A percentile compares a stretch with the other conserved stretches of the same genome.
Evolutionary conservation across 1,140 invertebrate genomes (phyloP).

Genomic region (Diuraphis noxia): DNA sequence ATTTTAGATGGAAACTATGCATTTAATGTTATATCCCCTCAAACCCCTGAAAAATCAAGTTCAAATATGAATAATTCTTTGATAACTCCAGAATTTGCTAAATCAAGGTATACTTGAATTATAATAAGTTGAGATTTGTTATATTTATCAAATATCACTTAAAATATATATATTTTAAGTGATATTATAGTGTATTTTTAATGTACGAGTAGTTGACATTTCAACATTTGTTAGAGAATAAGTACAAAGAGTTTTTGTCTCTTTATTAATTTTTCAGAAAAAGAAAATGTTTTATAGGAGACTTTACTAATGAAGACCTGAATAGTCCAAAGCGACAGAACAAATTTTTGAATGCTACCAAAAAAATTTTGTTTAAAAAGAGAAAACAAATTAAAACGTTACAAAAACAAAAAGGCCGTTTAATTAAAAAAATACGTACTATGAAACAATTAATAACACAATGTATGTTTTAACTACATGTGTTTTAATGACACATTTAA

Average conservation of each 20-base stretch:
- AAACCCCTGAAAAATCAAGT: too few relatives aligned
- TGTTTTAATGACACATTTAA: not conserved
- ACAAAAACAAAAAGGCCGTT: not conserved
- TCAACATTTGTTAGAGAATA: not conserved
- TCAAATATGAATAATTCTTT: not conserved
- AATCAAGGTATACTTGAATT: not conserved
- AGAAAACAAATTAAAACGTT: not conserved
- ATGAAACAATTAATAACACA: not conserved
- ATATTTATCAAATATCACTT: not conserved
- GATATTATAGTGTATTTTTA: too few relatives aligned
- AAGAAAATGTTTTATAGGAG: not conserved
- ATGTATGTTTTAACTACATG: too few relatives aligned
- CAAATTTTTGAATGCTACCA: not conserved
- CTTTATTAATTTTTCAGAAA: not conserved
- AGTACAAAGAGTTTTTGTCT: not conserved
- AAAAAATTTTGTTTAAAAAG: not conserved
- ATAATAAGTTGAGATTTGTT: not conserved
- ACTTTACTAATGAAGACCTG: not conserved
- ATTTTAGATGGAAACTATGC: too few relatives aligned
- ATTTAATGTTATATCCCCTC: too few relatives aligned
- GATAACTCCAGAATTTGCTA: not conserved
- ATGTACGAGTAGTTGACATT: too few relatives aligned
- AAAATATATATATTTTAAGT: not conserved
- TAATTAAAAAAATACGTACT: not conserved
- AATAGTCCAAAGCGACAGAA: slow-evolving; percentile 2